Percentiles rank a stretch among this genome's conserved stretches.
Evolutionary conservation across 2,113 vertebrate genomes (phyloP).

Genomic region (Hirundichthys speculiger): DNA sequence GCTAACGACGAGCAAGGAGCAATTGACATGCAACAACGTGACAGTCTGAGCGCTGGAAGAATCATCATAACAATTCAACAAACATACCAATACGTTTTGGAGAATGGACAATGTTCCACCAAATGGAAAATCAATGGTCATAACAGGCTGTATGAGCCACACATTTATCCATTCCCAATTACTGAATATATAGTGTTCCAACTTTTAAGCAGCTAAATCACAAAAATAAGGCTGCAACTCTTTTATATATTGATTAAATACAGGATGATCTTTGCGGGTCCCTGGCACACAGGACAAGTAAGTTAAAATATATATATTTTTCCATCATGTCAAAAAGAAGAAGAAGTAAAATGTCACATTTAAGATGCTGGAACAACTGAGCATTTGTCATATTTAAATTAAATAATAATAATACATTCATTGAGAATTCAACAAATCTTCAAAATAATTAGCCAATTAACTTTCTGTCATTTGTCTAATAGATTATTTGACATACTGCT

Average conservation of each 20-base stretch:
- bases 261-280: not conserved
- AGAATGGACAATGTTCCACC: conserved; percentile 36
- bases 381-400: not conserved
- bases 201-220: not conserved
- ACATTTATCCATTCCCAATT: not conserved
- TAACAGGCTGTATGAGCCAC: conserved; percentile 21
- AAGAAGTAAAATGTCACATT: too few species aligned
- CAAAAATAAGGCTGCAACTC: not conserved
- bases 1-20: conserved; percentile 34
- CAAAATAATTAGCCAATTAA: too few species aligned
- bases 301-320: not conserved
- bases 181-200: not conserved
- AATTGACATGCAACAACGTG: conserved; percentile 51
- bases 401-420: not conserved
- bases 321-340: too few species aligned
- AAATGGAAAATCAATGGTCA: conserved; percentile 55
- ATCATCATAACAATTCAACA: conserved; percentile 36
- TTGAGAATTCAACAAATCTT: too few species aligned
- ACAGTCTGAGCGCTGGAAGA: conserved; percentile 30
- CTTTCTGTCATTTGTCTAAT: not conserved
- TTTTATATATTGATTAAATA: conserved; percentile 5
- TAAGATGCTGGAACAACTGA: too few species aligned
- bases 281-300: not conserved
- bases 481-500: not conserved
- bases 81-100: conserved; percentile 1